These are phyloP conservation scores for Melanotaenia duboulayi DNA, from an alignment of 2,113 vertebrate genomes.

Conservation along the genomic window DNA sequence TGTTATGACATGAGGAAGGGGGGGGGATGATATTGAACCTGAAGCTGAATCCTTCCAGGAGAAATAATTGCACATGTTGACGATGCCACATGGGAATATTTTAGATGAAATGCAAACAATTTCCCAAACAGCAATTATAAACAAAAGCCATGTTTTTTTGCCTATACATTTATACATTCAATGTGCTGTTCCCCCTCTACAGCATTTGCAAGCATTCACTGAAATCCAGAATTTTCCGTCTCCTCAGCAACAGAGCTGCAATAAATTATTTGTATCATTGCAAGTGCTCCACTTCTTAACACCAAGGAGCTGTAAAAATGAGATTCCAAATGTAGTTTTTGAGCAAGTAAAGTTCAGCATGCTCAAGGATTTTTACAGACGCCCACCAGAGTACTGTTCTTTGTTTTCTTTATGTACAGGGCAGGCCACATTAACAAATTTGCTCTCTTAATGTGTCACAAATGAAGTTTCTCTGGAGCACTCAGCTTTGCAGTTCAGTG, in stretches of 20 bases:
- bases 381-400: background rate
- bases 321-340: background rate
- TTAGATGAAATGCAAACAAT: conserved; percentile 61
- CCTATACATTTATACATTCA: conserved; percentile 42
- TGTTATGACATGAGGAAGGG: conserved; percentile 21
- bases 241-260: conserved; percentile 5
- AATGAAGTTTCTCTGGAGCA: too few species aligned
- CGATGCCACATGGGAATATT: conserved; percentile 42
- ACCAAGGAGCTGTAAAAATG: conserved; percentile 11
- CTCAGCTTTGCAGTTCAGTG: too few species aligned
- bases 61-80: conserved; percentile 73
- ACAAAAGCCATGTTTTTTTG: conserved; percentile 51
- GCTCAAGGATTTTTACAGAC: background rate
- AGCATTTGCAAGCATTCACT: conserved; percentile 35
- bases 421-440: background rate
- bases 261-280: conserved; percentile 27
- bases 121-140: conserved; percentile 59
- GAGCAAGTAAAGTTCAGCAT: background rate
- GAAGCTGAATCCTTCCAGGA: conserved; percentile 60
- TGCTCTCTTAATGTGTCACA: too few species aligned
- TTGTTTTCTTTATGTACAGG: background rate
- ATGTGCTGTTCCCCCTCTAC: conserved; percentile 31
- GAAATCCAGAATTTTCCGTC: conserved; percentile 19
- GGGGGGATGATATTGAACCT: conserved; percentile 54
- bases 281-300: conserved; percentile 25